Conservation (phyloP, 92 coral and sea anemone species). For the Micromussa lordhowensis region DNA sequence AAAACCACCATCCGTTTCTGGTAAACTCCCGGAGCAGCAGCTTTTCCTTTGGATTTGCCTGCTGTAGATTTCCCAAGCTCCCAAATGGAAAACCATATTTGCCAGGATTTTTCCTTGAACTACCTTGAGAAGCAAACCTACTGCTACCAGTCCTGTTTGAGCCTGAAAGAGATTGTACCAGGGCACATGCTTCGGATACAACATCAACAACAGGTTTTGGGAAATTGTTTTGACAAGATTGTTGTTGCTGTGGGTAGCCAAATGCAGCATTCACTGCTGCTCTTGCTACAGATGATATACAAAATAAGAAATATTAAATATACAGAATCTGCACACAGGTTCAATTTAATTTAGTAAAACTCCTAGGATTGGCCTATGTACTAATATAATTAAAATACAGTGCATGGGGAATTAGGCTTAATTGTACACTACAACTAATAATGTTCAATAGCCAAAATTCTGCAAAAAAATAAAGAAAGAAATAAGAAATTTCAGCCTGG, state of each 20-base stretch:
- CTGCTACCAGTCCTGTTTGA: conserved; percentile 47
- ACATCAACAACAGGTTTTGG: conserved; percentile 21
- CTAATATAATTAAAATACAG: no score
- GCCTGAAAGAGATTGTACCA: conserved; percentile 37
- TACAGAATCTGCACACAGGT: not conserved
- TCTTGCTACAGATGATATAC: conserved; percentile 42
- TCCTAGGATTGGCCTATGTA: not conserved
- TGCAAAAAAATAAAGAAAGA: no score
- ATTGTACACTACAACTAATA: no score
- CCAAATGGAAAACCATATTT: conserved; percentile 42
- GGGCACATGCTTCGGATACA: conserved; percentile 40
- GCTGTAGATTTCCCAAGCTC: conserved; percentile 4
- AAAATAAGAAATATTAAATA: conserved; percentile 5
- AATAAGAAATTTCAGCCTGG: no score
- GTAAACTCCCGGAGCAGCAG: conserved; percentile 37
- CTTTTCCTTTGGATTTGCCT: conserved; percentile 39
- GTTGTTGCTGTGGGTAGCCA: conserved; percentile 55
- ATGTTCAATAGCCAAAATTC: no score
- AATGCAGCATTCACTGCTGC: conserved; percentile 49
- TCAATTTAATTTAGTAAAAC: not conserved
- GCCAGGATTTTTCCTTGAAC: conserved; percentile 36
- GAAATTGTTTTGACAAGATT: not conserved
- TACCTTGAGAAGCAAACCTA: conserved; percentile 18
- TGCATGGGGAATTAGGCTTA: no score
- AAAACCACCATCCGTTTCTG: conserved; percentile 55